Evolutionary conservation across 2,113 vertebrate species (phyloP), one percentile per base, ranked within the genome.

Genomic region (Cyanocitta stelleri): DNA sequence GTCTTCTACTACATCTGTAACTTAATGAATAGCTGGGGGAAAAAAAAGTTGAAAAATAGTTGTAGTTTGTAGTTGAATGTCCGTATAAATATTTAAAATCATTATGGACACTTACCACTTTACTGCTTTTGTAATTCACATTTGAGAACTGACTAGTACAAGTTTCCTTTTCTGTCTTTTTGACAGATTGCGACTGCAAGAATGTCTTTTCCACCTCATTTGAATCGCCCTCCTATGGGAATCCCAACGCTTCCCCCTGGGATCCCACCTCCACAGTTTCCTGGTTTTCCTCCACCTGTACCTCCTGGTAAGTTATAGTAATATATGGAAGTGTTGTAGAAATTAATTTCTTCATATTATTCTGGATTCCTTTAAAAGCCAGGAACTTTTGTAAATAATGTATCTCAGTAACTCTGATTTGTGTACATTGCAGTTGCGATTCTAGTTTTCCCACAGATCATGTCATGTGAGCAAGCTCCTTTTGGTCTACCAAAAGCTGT

Each of bases 171-270:
- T 76, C 91, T 62, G 11, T n/a, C 62, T 71, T 96, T 90, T 84
- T 97, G 74, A 59, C 87, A 99, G 99, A 98, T 98, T 95, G 94
- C 94, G 98, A 96, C 97, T 88, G 94, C 94, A 96, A 98, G 96
- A 96, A 99, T 99, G 99, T 99, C 99, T 85, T 99, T 99, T 69
- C 99, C 99, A 90, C 99, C 99, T 96, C 99, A 99, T 97, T 98
- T 99, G 96, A 99, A 99, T 98, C 99, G 99, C 92, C 98, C 99
- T 94, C 98, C 98, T 16, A 98, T 99, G 97, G 98, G 98, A 93
- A 99, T 99, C 96, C 98, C 98, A 78, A 96, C 99, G 1, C 98
- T 99, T 96, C 99, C 99, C 23, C 99, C 99, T 13, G 99, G 99
- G 91, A 99, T 99, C 67, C 99, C 99, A 44, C 99, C 99, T 59